These are phyloP conservation scores for Channallabes apus DNA, from an alignment of 2,797 vertebrate genomes.

Conservation along the genomic window DNA sequence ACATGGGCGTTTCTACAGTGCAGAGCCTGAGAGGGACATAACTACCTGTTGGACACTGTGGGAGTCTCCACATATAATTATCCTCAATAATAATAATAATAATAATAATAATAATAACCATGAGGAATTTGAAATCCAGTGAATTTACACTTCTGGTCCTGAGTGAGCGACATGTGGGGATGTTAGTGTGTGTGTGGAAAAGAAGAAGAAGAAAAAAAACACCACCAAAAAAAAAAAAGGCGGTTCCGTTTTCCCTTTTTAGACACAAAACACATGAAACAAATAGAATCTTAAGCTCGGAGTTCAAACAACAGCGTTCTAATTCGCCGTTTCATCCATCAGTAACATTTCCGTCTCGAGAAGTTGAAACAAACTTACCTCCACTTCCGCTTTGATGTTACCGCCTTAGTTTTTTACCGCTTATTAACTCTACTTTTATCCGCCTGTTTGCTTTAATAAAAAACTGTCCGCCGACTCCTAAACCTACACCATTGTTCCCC, in stretches of 20 bases:
- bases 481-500: slow-evolving; percentile 62
- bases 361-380: slow-evolving; percentile 69
- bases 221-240: background rate
- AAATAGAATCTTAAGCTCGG: background rate
- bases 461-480: too few relatives aligned
- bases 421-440: background rate
- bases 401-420: slow-evolving; percentile 27
- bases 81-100: too few relatives aligned
- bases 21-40: background rate
- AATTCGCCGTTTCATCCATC: background rate
- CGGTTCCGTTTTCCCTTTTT: background rate
- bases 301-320: background rate
- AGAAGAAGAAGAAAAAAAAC: too few relatives aligned
- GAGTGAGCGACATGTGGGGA: background rate
- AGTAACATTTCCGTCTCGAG: background rate
- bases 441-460: background rate
- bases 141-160: background rate
- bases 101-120: too few relatives aligned
- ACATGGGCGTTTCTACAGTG: background rate
- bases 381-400: slow-evolving; percentile 78
- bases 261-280: background rate
- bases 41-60: background rate
- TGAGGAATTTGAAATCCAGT: too few relatives aligned
- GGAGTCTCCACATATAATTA: too few relatives aligned
- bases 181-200: background rate